Percentiles rank a stretch among this genome's conserved stretches.
Conservation (phyloP, 2,888 invertebrate genomes). For the Acrocyrtus sp. region DNA sequence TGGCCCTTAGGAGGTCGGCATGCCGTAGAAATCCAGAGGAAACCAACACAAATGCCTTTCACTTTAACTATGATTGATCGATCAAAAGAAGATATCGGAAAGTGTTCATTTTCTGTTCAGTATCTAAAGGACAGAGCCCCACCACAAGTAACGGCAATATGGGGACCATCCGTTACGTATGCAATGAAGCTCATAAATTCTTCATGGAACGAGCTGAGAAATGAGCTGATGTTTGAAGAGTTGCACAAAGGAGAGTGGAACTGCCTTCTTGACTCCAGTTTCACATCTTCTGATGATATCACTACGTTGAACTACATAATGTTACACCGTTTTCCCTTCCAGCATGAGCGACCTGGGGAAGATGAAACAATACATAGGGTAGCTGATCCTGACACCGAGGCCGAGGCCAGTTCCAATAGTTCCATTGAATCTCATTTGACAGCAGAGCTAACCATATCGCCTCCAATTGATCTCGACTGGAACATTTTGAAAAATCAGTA, state of each 20-base stretch:
- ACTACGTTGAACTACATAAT: too few relatives aligned
- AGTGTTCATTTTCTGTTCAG: slow-evolving; percentile 41
- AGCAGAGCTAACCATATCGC: slow-evolving; percentile 7
- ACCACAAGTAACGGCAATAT: slow-evolving; percentile 48
- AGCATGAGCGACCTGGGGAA: too few relatives aligned
- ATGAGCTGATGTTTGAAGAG: slow-evolving; percentile 18
- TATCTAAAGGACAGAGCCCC: slow-evolving; percentile 18
- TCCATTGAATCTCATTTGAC: background rate
- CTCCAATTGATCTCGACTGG: slow-evolving; percentile 42
- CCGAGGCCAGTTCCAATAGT: background rate
- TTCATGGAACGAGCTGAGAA: slow-evolving; percentile 43
- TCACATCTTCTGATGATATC: too few relatives aligned
- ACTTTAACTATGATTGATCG: slow-evolving; percentile 32
- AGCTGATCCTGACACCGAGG: too few relatives aligned
- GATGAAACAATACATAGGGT: too few relatives aligned
- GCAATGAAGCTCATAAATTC: slow-evolving; percentile 51
- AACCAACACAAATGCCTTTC: slow-evolving; percentile 56
- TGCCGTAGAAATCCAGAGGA: slow-evolving; percentile 55
- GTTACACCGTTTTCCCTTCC: too few relatives aligned
- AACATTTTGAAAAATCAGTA: slow-evolving; percentile 29
- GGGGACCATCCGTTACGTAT: slow-evolving; percentile 54
- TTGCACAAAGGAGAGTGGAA: slow-evolving; percentile 16
- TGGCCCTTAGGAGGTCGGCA: slow-evolving; percentile 38
- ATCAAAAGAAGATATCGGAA: slow-evolving; percentile 16
- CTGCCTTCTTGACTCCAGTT: slow-evolving; percentile 2